Evolutionary conservation across 2,797 vertebrate genomes (phyloP).

Genomic region (Capromys pilorides): DNA sequence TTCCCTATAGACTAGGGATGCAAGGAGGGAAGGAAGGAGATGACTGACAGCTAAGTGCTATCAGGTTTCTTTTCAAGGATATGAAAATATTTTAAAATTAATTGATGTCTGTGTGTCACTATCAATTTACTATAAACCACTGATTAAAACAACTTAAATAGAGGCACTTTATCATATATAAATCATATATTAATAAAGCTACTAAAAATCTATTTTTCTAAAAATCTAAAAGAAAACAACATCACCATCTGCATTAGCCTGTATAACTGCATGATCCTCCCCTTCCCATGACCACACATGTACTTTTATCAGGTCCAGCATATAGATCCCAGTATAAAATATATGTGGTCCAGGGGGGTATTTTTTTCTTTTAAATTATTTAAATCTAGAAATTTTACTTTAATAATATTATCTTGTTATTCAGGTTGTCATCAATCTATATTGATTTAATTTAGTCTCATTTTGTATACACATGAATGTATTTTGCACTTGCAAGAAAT

Average conservation of each 20-base stretch:
- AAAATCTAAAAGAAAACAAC: neutral
- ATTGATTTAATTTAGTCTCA: slow-evolving; percentile 37
- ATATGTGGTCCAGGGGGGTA: neutral
- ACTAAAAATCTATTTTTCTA: neutral
- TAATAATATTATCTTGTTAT: neutral
- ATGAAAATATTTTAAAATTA: neutral
- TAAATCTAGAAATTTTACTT: neutral
- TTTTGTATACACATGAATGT: neutral
- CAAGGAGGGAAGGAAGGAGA: neutral
- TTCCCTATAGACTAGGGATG: neutral
- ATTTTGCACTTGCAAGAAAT: slow-evolving; percentile 45
- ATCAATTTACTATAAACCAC: neutral
- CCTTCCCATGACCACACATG: neutral
- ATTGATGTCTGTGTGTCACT: neutral
- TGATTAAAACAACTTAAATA: neutral
- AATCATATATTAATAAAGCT: neutral
- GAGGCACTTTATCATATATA: neutral
- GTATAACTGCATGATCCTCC: neutral
- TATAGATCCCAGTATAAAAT: neutral
- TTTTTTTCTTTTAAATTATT: neutral
- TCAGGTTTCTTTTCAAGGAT: neutral
- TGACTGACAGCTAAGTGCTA: neutral
- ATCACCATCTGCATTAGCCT: neutral
- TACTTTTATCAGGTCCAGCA: neutral
- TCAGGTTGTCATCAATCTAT: neutral